These are phyloP conservation scores for Calephelis perditalis DNA, from an alignment of 2,888 invertebrate species.

Conservation along the genomic window DNA sequence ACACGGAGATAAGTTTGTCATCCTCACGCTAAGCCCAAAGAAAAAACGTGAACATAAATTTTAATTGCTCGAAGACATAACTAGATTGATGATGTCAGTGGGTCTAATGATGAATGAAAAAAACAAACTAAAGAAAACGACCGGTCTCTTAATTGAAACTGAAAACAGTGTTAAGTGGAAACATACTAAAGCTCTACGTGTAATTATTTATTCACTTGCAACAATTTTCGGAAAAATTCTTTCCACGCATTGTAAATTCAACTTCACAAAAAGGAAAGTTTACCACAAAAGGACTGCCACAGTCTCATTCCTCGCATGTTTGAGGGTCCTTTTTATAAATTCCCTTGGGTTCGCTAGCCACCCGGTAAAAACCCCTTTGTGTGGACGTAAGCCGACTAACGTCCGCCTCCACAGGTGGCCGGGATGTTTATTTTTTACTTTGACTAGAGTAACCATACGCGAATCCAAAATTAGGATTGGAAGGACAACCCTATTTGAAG, in stretches of 20 bases:
- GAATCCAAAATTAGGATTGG: too few species aligned
- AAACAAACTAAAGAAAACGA: too few species aligned
- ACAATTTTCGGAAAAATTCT: constrained; percentile 19
- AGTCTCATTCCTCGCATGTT: constrained; percentile 11
- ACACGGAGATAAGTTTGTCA: too few species aligned
- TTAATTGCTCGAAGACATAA: too few species aligned
- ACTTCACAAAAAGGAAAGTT: constrained; percentile 9
- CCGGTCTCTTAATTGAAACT: too few species aligned
- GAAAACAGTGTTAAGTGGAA: too few species aligned
- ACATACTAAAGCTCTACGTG: too few species aligned
- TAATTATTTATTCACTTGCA: constrained; percentile 19
- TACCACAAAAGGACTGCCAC: constrained; percentile 6
- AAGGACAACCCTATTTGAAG: too few species aligned
- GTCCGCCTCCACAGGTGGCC: constrained; percentile 51
- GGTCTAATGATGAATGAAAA: too few species aligned
- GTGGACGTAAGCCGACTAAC: constrained; percentile 30
- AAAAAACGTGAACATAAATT: too few species aligned
- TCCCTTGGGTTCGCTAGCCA: constrained; percentile 3
- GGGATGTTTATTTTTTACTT: constrained; percentile 26
- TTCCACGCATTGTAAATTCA: constrained; percentile 8
- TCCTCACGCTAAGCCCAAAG: too few species aligned
- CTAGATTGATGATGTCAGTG: too few species aligned
- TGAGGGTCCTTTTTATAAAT: constrained; percentile 11
- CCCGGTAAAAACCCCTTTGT: constrained; percentile 16
- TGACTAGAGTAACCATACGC: not conserved